phyloP scores from a whole-genome alignment of 2,113 vertebrate genomes.

The Petromus typicus region DNA sequence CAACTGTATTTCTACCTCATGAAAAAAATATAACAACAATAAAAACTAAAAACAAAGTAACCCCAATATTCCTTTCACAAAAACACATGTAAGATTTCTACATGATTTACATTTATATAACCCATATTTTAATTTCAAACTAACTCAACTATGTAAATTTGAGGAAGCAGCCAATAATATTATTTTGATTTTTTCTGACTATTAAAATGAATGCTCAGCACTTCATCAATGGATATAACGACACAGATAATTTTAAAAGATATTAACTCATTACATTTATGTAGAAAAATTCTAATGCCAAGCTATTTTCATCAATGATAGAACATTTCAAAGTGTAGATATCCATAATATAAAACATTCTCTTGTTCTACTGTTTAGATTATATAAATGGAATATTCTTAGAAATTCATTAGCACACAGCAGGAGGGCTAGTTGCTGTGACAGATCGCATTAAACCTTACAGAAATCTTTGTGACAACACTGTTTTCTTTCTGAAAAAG shows the following conservation, averaged over 20 bases:
- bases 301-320: not conserved
- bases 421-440: not conserved
- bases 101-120: conserved; percentile 45
- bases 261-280: not conserved
- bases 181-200: not conserved
- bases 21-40: conserved; percentile 3
- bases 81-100: not conserved
- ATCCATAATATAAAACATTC: not conserved
- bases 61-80: not conserved
- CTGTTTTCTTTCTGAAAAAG: no score
- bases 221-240: not conserved
- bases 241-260: not conserved
- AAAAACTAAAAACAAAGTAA: conserved; percentile 20
- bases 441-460: not conserved
- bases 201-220: not conserved
- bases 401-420: not conserved
- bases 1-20: not conserved
- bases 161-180: not conserved
- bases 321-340: not conserved
- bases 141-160: conserved; percentile 15
- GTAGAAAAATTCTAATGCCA: not conserved
- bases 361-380: not conserved
- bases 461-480: not conserved
- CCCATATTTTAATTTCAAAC: not conserved
- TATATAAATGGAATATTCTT: not conserved